Conservation (phyloP, 2,888 invertebrate species). For the Pilophorus perplexus region DNA sequence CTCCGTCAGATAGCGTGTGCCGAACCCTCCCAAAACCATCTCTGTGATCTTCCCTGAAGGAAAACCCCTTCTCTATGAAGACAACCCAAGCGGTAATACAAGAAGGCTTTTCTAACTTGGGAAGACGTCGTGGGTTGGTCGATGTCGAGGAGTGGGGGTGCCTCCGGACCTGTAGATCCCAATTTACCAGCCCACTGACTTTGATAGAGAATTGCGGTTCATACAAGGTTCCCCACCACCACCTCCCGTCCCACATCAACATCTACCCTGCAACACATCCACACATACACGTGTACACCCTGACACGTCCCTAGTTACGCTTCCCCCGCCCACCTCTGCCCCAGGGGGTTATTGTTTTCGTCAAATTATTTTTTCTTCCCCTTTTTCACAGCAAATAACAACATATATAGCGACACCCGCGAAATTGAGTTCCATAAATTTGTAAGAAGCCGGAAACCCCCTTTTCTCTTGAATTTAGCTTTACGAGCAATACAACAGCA, state of each 20-base stretch:
- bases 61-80: constrained; percentile 17
- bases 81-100: constrained; percentile 33
- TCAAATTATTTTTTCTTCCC: too few species aligned
- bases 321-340: too few species aligned
- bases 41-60: constrained; percentile 21
- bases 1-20: constrained; percentile 15
- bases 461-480: too few species aligned
- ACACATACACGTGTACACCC: too few species aligned
- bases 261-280: too few species aligned
- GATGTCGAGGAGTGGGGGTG: neutral
- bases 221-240: constrained; percentile 29
- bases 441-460: too few species aligned
- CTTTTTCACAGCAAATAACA: too few species aligned
- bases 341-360: too few species aligned
- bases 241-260: neutral
- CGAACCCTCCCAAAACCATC: neutral
- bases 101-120: constrained; percentile 22
- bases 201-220: constrained; percentile 41
- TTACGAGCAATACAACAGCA: too few species aligned
- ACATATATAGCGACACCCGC: too few species aligned
- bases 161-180: constrained; percentile 39
- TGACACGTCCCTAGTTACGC: too few species aligned
- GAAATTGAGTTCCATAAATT: too few species aligned
- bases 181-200: constrained; percentile 40
- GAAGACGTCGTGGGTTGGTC: neutral